Conservation (phyloP, 2,797 vertebrate species). For the Melopsittacus undulatus region DNA sequence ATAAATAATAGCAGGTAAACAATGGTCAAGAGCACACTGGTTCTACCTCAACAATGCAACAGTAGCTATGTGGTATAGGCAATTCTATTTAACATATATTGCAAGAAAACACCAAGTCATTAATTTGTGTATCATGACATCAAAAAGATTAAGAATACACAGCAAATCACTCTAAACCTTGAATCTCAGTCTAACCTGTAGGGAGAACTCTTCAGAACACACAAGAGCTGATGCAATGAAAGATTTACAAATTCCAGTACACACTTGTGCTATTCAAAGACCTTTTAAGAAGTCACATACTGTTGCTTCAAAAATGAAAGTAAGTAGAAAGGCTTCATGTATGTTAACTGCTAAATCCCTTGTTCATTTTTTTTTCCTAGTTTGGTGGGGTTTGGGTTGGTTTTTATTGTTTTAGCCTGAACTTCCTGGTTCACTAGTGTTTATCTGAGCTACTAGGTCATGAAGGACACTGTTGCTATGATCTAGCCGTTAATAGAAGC, state of each 20-base stretch:
- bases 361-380: not conserved
- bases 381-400: not conserved
- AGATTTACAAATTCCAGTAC: not conserved
- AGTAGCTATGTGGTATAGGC: rapidly evolving
- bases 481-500: not conserved
- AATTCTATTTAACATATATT: not conserved
- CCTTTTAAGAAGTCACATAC: not conserved
- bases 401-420: not conserved
- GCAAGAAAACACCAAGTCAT: not conserved
- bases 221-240: not conserved
- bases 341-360: not conserved
- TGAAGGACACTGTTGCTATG: not conserved
- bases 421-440: not conserved
- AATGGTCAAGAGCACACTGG: not conserved
- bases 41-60: not conserved
- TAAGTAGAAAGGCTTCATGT: not conserved
- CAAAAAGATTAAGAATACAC: not conserved
- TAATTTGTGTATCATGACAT: not conserved
- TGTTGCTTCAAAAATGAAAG: not conserved
- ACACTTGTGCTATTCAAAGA: not conserved
- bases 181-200: not conserved
- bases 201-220: not conserved
- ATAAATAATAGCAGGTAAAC: not conserved
- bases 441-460: not conserved
- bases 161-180: not conserved